Evolutionary conservation across 2,113 vertebrate species (phyloP).

Genomic region (Heptranchias perlo): DNA sequence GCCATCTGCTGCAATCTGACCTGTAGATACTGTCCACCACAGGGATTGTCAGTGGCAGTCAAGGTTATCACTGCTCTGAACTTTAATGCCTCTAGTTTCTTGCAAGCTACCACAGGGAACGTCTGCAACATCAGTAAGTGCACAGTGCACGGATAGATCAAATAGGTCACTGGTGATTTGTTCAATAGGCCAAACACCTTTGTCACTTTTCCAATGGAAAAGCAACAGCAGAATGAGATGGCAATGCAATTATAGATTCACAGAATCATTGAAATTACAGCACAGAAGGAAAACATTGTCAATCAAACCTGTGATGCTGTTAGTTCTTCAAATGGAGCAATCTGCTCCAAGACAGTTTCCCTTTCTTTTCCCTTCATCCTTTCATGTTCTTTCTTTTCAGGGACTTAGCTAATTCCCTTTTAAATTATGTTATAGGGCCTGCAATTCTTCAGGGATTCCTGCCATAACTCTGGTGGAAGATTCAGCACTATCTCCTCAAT

Average conservation of each 20-base stretch:
- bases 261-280: background rate
- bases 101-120: background rate
- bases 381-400: background rate
- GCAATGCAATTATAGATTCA: background rate
- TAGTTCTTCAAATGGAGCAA: background rate
- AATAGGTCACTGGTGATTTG: background rate
- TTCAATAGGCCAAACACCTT: background rate
- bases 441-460: background rate
- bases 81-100: background rate
- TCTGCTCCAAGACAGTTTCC: background rate
- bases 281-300: background rate
- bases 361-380: background rate
- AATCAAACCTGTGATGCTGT: background rate
- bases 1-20: background rate
- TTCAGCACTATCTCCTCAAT: background rate
- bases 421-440: background rate
- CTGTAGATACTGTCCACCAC: background rate
- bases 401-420: background rate
- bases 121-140: background rate
- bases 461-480: background rate
- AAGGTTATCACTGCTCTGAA: background rate
- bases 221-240: background rate
- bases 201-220: background rate
- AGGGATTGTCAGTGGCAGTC: background rate
- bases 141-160: background rate